A percentile compares a stretch with the other conserved stretches of the same genome.
Evolutionary conservation across 2,888 invertebrate species (phyloP).

Genomic region (Metallyticus violacea): DNA sequence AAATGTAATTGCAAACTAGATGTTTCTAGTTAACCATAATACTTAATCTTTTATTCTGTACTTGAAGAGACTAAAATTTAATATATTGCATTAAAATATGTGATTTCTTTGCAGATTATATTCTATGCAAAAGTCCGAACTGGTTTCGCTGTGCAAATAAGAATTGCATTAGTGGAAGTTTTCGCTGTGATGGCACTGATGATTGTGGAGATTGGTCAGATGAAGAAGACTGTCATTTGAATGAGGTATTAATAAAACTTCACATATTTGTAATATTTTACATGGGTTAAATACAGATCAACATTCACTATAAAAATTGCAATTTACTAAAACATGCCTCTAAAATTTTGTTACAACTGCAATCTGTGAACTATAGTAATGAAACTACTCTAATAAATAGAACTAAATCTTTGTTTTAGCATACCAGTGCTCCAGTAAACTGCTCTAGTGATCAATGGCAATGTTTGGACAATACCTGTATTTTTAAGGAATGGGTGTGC

Average conservation of each 20-base stretch:
- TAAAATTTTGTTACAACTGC: no score
- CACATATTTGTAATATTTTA: no score
- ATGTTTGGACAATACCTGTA: slow-evolving; percentile 42
- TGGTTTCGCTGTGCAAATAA: slow-evolving; percentile 58
- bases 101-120: slow-evolving; percentile 32
- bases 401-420: not conserved
- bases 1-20: no score
- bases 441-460: slow-evolving; percentile 36
- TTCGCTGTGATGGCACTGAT: slow-evolving; percentile 47
- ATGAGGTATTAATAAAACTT: slow-evolving; percentile 44
- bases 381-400: no score
- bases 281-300: no score
- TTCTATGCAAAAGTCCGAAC: slow-evolving; percentile 21
- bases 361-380: no score
- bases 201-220: slow-evolving; percentile 51
- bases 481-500: slow-evolving; percentile 45
- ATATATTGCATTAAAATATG: not conserved
- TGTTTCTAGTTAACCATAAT: no score
- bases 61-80: no score
- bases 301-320: no score
- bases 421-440: not conserved
- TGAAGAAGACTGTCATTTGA: slow-evolving; percentile 48
- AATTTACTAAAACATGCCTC: no score
- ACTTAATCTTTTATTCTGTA: no score
- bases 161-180: slow-evolving; percentile 47